Evolutionary conservation across 2,888 invertebrate genomes (phyloP), one percentile per base, ranked within the genome.

Genomic region (Copidosoma aretas): DNA sequence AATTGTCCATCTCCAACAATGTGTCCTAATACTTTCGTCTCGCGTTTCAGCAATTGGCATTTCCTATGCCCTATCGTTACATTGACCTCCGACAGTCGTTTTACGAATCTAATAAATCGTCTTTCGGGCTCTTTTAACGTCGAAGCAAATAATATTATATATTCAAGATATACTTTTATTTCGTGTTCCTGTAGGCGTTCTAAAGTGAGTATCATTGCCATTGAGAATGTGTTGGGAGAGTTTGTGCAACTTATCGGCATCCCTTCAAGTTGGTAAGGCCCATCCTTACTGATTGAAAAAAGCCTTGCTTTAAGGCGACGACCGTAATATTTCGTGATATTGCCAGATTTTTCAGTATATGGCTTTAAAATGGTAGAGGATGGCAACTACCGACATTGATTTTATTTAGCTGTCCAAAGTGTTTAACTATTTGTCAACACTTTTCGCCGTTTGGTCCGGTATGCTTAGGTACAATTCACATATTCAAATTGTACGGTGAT

Each of bases 11-110:
- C n/a, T n/a, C n/a, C n/a, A n/a, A n/a, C n/a, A n/a, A 14, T 57
- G 66, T 74, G 76, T 19, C 75, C 77, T 65, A 75, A 64, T 60
- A 73, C 78, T 62, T 32, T 61, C 17, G 74, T 72, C 74, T 75
- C 76, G 57, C 71, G 69, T 21, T 71, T 4, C 25, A 17, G 19
- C 21, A 19, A 19, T 25, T 39, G n/a, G n/a, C n/a, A n/a, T n/a
- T n/a, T n/a, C n/a, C n/a, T n/a, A n/a, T n/a, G n/a, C n/a, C n/a
- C n/a, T n/a, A n/a, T n/a, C n/a, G n/a, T n/a, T n/a, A n/a, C n/a
- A n/a, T n/a, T n/a, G n/a, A n/a, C n/a, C 5, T 56, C 56, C 10
- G 8, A 14, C 10, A 56, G 56, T n/a, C 22, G 15, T n/a, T 19
- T 15, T 10, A 17, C 14, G 19, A 58, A 5, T 41, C 58, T 25